Base-by-base conservation (phyloP, 2,888 invertebrate species). In the Leptopilina myrica region DNA sequence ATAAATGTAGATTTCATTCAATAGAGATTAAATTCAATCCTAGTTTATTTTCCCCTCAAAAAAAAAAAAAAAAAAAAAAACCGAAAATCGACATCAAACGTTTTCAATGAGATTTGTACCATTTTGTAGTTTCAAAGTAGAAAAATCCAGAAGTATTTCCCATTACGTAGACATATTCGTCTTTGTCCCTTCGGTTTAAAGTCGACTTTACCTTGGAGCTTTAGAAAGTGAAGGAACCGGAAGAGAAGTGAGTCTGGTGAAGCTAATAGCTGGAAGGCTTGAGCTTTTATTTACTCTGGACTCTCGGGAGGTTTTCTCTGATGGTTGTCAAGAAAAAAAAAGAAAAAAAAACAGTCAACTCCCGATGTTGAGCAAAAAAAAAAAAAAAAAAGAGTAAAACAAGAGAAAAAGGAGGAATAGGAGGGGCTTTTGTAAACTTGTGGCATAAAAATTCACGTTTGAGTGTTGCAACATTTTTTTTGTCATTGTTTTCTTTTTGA, bases 261-360 rank as follows among this genome's bases (percentile, higher is more conserved):
- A 53, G 69, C 69, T 69, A 69, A 69, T 69, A 69, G 69, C 53
- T 69, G 33, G 33, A 69, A 69, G 69, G 53, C 53, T 69, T 53
- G 69, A 69, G 69, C 69, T 69, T 69, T 69, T 69, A 69, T 53
- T 69, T 69, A 69, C 69, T 53, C 53, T 26, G 26, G 69, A 26
- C 53, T 33, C 69, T 69, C 49, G 69, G 53, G 69, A 69, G 69
- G 53, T 69, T 69, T 69, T 69, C 53, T 69, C 26, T n/a, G 26
- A 20, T 69, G 49, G 49, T 49, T 69, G 53, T 69, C 15, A 14
- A 49, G 69, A 49, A 49, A 49, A 8, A 26, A 69, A 69, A 62
- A n/a, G 4, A 62, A 53, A 69, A 49, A 49, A 46, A 53, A 49
- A 69, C 20, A 62, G 62, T 62, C 69, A 67, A 26, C 53, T 53